Percentiles rank a stretch among this genome's conserved stretches.
These are phyloP conservation scores for Todus mexicanus DNA, from an alignment of 2,797 vertebrate species.

Conservation along the genomic window DNA sequence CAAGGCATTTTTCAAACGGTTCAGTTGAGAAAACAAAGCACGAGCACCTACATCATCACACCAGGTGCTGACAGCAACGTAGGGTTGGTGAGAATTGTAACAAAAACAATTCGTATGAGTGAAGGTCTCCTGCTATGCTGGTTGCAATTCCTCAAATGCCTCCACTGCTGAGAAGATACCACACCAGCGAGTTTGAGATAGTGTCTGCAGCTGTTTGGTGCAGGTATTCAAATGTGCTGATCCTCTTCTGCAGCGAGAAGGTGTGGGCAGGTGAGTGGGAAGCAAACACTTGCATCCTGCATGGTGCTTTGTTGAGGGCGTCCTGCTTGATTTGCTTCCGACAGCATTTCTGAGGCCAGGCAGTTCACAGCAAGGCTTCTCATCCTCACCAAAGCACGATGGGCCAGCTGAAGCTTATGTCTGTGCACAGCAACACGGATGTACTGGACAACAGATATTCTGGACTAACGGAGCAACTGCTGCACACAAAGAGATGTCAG, in stretches of 20 bases:
- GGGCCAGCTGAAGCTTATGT: neutral
- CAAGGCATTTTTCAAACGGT: neutral
- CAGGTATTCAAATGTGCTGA: neutral
- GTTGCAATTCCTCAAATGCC: neutral
- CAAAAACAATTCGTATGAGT: neutral
- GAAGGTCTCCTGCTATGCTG: neutral
- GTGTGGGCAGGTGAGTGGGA: no score
- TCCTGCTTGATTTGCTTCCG: neutral
- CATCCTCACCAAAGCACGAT: accelerated
- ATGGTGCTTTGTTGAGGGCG: accelerated
- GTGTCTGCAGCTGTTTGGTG: neutral
- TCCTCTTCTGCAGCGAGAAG: neutral
- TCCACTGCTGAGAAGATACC: neutral
- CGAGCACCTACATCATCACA: neutral
- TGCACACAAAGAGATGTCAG: neutral
- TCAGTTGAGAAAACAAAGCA: neutral
- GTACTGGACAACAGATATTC: accelerated
- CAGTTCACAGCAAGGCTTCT: accelerated
- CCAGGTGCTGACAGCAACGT: neutral
- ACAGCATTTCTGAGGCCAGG: accelerated
- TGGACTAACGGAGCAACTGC: neutral
- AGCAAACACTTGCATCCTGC: neutral
- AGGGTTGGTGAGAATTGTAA: neutral
- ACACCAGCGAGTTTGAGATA: neutral
- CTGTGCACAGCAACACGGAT: neutral